Conservation (phyloP, 2,888 invertebrate genomes). For the Drosophila maculinotata region DNA sequence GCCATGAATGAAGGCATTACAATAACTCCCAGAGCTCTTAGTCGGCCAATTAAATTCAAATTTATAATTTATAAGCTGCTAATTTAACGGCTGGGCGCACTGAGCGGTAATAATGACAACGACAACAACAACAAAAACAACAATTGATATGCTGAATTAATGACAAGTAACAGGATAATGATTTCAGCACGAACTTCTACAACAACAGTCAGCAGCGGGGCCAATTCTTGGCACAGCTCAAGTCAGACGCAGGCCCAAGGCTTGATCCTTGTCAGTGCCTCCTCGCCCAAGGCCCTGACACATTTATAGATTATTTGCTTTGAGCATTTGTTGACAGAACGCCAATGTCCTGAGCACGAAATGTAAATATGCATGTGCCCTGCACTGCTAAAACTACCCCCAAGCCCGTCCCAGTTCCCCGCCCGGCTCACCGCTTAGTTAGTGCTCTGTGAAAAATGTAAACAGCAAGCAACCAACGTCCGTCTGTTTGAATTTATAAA, state of each 20-base stretch:
- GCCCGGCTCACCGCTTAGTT: neutral
- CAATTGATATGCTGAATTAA: conserved; percentile 68
- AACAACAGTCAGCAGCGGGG: conserved; percentile 31
- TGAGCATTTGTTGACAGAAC: conserved; percentile 63
- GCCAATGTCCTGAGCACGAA: conserved; percentile 44
- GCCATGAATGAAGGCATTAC: conserved; percentile 7
- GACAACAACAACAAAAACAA: conserved; percentile 28
- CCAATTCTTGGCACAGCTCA: conserved; percentile 21
- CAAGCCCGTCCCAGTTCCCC: too few relatives aligned
- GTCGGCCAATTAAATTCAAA: conserved; percentile 71
- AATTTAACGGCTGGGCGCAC: conserved; percentile 70
- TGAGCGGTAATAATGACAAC: conserved; percentile 41
- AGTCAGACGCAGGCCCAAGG: neutral
- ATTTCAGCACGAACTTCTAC: conserved; percentile 72
- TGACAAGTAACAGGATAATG: conserved; percentile 80
- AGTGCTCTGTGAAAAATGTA: conserved; percentile 33
- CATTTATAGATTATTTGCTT: conserved; percentile 69
- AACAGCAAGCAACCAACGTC: conserved; percentile 21
- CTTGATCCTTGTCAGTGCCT: conserved; percentile 21
- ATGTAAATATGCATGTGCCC: conserved; percentile 58
- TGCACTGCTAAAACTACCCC: neutral
- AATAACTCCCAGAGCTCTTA: conserved; percentile 40
- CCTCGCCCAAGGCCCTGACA: conserved; percentile 17
- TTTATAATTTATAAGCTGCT: conserved; percentile 76
- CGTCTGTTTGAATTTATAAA: conserved; percentile 57